Conservation (phyloP, 92 coral and sea anemone genomes). For the Phenganax subtilis region DNA sequence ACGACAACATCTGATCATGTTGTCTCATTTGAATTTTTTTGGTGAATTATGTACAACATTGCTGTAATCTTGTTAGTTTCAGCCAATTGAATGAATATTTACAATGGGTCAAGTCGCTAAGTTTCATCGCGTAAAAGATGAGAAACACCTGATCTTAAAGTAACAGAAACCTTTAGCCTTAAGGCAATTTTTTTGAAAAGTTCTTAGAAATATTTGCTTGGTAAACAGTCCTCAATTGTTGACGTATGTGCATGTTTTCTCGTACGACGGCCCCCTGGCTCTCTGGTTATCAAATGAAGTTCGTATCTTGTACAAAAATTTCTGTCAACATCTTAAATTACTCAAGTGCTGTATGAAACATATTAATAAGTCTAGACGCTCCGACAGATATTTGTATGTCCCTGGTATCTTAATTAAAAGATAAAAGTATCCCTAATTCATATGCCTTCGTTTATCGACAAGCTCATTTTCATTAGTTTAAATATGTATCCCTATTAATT, state of each 20-base stretch:
- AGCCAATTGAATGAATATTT: background rate
- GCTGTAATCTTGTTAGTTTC: background rate
- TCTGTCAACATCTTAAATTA: background rate
- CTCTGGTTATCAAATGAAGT: background rate
- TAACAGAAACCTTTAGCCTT: no score
- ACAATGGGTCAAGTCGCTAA: no score
- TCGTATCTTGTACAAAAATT: background rate
- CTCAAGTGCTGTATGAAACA: background rate
- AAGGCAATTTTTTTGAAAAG: no score
- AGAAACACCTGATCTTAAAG: no score
- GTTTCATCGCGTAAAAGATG: no score
- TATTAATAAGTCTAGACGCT: background rate
- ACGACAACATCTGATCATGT: no score
- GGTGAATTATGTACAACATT: background rate
- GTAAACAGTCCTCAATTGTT: no score
- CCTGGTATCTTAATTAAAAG: background rate
- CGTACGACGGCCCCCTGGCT: no score
- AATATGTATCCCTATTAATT: background rate
- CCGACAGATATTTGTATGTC: background rate
- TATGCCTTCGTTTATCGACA: no score
- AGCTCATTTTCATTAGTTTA: background rate
- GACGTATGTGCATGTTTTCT: no score
- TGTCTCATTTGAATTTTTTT: slow-evolving; percentile 13
- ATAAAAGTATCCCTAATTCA: background rate
- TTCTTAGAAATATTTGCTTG: no score